Base-by-base conservation (phyloP, 1,140 invertebrate species). In the Oedothorax gibbosus region DNA sequence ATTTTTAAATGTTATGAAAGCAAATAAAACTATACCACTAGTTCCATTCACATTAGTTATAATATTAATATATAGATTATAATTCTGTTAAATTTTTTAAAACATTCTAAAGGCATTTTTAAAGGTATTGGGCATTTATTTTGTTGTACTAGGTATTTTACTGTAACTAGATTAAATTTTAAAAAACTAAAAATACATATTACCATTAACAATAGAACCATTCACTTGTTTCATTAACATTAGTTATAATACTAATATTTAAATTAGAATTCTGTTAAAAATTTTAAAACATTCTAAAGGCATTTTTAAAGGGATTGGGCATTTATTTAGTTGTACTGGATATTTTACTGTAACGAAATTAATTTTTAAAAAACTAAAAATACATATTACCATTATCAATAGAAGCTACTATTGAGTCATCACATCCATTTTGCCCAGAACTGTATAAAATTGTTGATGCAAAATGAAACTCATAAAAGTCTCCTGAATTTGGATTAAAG, bases 121-220 rank as follows among this genome's bases (percentile, higher is more conserved):
- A n/a, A n/a, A n/a, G n/a, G 10, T 10, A 11, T 57, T 57, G 15
- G 15, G 56, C 15, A 57, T 57, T 57, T 57, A 57, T 57, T 57
- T 57, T 15, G 15, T 57, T 15, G 15, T 57, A 11, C 56, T 11
- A 11, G 15, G 15, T 57, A 11, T 57, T 2, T 11, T 57, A 57
- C 56, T 57, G n/a, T n/a, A n/a, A n/a, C n/a, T 57, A 57, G 10
- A 10, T 57, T 57, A 57, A 57, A 10, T 57, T 57, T 11, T 11
- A n/a, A n/a, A 57, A 15, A 57, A 57, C 56, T 57, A 57, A 53
- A 62, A 82, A 85, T 56, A 64, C 71, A 84, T 71, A 65, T 88
- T 90, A 91, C 91, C 88, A 86, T 95, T 95, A 92, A 97, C 94
- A 87, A 97, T 94, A 49, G 96, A 95, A 85, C 92, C 92, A n/a